These are phyloP conservation scores for Drosophila azteca DNA, from an alignment of 1,140 invertebrate species.

Conservation along the genomic window DNA sequence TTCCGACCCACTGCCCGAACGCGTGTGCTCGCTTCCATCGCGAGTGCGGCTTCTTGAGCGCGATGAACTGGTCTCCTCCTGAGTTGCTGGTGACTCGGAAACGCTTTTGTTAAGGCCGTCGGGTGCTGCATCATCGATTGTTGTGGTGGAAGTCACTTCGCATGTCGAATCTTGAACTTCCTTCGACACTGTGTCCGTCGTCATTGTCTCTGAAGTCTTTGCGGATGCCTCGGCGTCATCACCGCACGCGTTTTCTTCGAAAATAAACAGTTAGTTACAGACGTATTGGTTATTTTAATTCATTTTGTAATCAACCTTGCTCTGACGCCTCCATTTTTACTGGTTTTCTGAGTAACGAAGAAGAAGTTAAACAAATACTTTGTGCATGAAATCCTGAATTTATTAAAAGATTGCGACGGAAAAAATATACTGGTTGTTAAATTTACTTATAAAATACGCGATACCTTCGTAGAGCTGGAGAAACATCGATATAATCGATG, in stretches of 20 bases:
- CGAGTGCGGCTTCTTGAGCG: slow-evolving; percentile 24
- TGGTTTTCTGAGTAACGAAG: no score
- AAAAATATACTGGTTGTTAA: no score
- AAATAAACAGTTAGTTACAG: neutral
- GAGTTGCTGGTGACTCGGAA: slow-evolving; percentile 11
- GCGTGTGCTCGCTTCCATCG: slow-evolving; percentile 7
- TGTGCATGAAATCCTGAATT: neutral
- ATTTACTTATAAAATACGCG: slow-evolving; percentile 24
- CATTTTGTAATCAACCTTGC: slow-evolving; percentile 23
- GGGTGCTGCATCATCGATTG: slow-evolving; percentile 21
- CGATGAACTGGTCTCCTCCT: neutral
- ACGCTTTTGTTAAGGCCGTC: slow-evolving; percentile 5
- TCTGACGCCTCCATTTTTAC: slow-evolving; percentile 22
- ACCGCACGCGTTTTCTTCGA: slow-evolving; percentile 15
- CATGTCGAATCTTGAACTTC: neutral
- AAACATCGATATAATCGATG: no score
- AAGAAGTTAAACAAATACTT: neutral
- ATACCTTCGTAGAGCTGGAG: no score
- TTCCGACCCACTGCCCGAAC: slow-evolving; percentile 48
- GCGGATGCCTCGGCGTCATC: slow-evolving; percentile 6
- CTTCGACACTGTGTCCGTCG: neutral
- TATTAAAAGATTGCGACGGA: no score
- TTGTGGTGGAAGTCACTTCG: slow-evolving; percentile 4
- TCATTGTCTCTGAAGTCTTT: neutral
- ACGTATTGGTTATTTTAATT: neutral